These are phyloP conservation scores for Taenioides sp. DNA, from an alignment of 2,797 vertebrate genomes.

Conservation along the genomic window DNA sequence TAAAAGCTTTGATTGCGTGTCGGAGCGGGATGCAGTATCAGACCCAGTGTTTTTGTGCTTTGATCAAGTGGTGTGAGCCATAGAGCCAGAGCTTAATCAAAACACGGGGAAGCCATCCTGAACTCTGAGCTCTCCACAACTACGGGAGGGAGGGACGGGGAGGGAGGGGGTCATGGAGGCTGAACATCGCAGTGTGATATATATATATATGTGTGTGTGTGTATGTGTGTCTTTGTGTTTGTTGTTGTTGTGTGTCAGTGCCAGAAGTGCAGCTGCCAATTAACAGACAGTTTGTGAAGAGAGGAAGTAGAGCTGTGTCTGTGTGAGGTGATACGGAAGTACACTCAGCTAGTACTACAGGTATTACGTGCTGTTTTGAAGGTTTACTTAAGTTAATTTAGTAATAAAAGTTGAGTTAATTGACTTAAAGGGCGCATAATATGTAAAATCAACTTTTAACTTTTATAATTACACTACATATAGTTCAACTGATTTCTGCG, in stretches of 20 bases:
- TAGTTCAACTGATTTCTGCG: too few species aligned
- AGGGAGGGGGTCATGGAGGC: conserved; percentile 60
- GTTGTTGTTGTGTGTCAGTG: conserved; percentile 33
- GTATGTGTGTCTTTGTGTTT: not conserved
- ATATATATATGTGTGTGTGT: conserved; percentile 10
- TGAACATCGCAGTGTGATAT: conserved; percentile 59
- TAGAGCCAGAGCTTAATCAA: conserved; percentile 65
- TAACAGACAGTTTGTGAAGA: conserved; percentile 49
- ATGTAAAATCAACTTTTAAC: not conserved
- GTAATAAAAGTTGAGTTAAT: too few species aligned
- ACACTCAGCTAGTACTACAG: conserved; percentile 17
- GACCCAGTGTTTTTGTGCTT: conserved; percentile 44
- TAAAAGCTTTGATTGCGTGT: conserved; percentile 49
- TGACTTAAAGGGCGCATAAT: not conserved
- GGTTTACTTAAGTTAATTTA: too few species aligned
- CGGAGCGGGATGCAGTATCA: conserved; percentile 24
- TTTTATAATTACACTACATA: not conserved
- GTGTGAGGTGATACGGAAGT: conserved; percentile 32
- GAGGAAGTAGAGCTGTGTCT: conserved; percentile 20
- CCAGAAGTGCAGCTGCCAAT: conserved; percentile 54
- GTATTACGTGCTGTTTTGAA: not conserved
- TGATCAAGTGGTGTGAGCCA: conserved; percentile 61
- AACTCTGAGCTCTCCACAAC: conserved; percentile 56
- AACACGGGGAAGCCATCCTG: conserved; percentile 65
- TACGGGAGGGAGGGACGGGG: conserved; percentile 2